phyloP scores from a whole-genome alignment of 1,140 invertebrate genomes.

The Cydia amplana region DNA sequence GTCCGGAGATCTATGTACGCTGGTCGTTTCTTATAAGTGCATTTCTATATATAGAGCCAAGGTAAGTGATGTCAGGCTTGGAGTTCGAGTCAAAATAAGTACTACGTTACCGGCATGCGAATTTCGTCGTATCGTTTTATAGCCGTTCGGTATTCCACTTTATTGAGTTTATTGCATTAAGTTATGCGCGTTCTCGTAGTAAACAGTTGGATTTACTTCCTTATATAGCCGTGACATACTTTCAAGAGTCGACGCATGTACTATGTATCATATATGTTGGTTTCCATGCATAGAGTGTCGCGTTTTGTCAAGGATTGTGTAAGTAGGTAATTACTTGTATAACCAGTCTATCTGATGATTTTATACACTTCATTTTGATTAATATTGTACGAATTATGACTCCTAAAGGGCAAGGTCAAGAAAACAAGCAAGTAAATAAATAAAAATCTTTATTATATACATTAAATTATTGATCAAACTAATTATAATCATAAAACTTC shows the following conservation, averaged over 20 bases:
- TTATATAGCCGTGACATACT: conserved; percentile 26
- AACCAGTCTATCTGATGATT: neutral
- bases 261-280: neutral
- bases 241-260: neutral
- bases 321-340: neutral
- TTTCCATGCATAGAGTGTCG: neutral
- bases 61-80: conserved; percentile 53
- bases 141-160: neutral
- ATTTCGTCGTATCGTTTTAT: neutral
- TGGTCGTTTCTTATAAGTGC: conserved; percentile 52
- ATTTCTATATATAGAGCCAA: conserved; percentile 68
- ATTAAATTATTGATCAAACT: conserved; percentile 74
- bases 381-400: neutral
- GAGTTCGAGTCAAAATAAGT: neutral
- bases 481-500: conserved; percentile 72
- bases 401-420: neutral
- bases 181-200: neutral
- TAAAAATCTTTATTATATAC: conserved; percentile 77
- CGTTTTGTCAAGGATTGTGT: neutral
- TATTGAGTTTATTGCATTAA: neutral
- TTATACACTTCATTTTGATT: neutral
- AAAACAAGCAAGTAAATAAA: conserved; percentile 54
- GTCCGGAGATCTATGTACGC: conserved; percentile 42
- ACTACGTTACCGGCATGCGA: too few relatives aligned
- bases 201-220: conserved; percentile 17